Base-by-base conservation (phyloP, 2,113 vertebrate genomes). In the Glaucidium brasilianum region DNA sequence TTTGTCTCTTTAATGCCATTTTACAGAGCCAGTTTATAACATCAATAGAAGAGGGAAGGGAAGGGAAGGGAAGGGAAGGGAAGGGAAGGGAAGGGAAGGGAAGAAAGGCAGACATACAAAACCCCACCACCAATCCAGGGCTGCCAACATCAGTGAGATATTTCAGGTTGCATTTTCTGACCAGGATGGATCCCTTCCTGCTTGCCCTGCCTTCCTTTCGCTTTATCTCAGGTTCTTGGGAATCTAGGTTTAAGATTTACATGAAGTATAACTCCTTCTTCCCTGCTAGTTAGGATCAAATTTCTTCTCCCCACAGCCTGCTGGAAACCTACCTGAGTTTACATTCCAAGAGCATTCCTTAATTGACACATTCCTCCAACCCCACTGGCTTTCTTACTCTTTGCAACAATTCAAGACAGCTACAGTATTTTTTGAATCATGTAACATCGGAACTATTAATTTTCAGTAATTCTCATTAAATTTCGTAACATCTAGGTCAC, bases 251-350 rank as follows among this genome's bases (percentile, higher is more conserved):
- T 80, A 85, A 83, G 35, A 72, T 79, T 85, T 79, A 72, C n/a
- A 68, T 43, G 32, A 83, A 69, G 39, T 58, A 66, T 22, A 41
- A 86, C 34, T 92, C 85, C 67, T 26, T 71, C 25, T 75, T 76
- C 30, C 50, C 29, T 69, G 14, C 30, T 37, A 92, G 21, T 43
- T 69, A 39, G 62, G 58, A 88, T 76, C 62, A 83, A 45, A 83
- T 94, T 94, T 83, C 83, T 91, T 83, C 49, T 94, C 63, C n/a
- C 50, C 71, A 62, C 25, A 91, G 55, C 34, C n/a, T 66, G 22
- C 41, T 89, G 83, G 88, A 95, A 94, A 45, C 20, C 13, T 86
- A 90, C 79, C 83, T 74, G 45, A 74, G 79, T 91, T 94, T 88
- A 80, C 76, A 96, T 88, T 94, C 75, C 92, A 80, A 69, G 20